Evolutionary conservation across 2,113 vertebrate genomes (phyloP).

Genomic region (Procavia capensis): DNA sequence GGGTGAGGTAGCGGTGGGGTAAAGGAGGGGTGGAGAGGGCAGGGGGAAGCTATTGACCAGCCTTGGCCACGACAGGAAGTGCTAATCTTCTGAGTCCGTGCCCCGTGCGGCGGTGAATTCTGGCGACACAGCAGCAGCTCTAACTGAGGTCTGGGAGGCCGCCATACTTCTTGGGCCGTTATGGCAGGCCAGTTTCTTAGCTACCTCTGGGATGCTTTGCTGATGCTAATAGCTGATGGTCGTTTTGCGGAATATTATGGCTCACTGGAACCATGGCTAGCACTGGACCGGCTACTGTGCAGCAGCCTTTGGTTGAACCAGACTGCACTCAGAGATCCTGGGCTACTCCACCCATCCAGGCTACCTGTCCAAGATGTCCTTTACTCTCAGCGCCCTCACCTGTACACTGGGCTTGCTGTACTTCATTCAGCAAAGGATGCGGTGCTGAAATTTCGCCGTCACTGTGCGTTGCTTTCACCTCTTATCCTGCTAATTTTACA

Average conservation of each 20-base stretch:
- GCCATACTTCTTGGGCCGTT: slow-evolving; percentile 23
- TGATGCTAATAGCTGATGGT: slow-evolving; percentile 96
- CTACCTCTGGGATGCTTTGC: slow-evolving; percentile 98
- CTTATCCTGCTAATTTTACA: slow-evolving; percentile 98
- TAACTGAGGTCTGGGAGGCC: slow-evolving; percentile 5
- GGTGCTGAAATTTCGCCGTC: slow-evolving; percentile 98
- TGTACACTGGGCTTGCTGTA: slow-evolving; percentile 96
- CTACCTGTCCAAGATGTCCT: slow-evolving; percentile 98
- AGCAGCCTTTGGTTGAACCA: slow-evolving; percentile 94
- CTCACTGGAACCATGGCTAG: slow-evolving; percentile 97
- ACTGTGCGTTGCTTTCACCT: slow-evolving; percentile 99
- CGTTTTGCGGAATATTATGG: slow-evolving; percentile 98
- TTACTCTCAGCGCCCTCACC: slow-evolving; percentile 97
- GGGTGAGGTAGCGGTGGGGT: no score
- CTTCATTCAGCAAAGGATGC: slow-evolving; percentile 98
- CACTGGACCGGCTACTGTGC: slow-evolving; percentile 93
- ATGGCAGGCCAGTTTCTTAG: slow-evolving; percentile 98
- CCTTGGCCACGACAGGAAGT: not conserved
- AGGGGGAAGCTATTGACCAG: not conserved
- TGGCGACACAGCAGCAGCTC: slow-evolving; percentile 42
- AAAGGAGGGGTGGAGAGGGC: no score
- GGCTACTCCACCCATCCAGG: slow-evolving; percentile 95
- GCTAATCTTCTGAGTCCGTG: not conserved
- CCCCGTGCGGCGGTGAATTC: not conserved
- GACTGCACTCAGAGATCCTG: slow-evolving; percentile 95